phyloP scores from a whole-genome alignment of 2,797 vertebrate species.

The Cryptoprocta ferox region DNA sequence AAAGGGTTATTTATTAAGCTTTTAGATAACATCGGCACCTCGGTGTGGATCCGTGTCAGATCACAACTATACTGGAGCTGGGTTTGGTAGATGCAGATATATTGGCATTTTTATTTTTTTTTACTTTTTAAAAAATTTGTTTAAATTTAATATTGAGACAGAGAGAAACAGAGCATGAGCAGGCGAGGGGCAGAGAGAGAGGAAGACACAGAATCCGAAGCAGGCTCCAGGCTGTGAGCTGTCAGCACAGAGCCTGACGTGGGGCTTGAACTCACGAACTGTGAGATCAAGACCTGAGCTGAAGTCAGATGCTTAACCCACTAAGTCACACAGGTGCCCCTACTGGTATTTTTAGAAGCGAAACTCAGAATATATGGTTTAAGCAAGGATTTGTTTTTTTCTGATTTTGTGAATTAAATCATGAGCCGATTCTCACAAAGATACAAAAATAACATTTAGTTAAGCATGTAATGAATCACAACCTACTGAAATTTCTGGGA shows the following conservation, averaged over 20 bases:
- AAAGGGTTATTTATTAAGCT: background rate
- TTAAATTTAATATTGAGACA: no score
- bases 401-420: constrained; percentile 44
- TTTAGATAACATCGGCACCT: background rate
- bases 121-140: no score
- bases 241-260: no score
- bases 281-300: no score
- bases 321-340: no score
- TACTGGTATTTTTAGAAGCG: constrained; percentile 13
- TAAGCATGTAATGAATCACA: background rate
- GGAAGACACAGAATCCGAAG: no score
- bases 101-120: no score
- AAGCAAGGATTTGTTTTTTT: background rate
- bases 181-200: no score
- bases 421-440: background rate
- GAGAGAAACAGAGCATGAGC: no score
- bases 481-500: constrained; percentile 13
- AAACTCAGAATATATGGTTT: constrained; percentile 23
- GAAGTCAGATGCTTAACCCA: no score
- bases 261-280: no score
- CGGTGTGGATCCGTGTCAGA: background rate
- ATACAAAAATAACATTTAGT: constrained; percentile 36
- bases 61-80: background rate
- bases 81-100: background rate
- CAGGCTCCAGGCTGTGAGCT: no score